Evolutionary conservation across 1,140 invertebrate genomes (phyloP), one percentile per base, ranked within the genome.

Genomic region (Zaprionus gabonicus): DNA sequence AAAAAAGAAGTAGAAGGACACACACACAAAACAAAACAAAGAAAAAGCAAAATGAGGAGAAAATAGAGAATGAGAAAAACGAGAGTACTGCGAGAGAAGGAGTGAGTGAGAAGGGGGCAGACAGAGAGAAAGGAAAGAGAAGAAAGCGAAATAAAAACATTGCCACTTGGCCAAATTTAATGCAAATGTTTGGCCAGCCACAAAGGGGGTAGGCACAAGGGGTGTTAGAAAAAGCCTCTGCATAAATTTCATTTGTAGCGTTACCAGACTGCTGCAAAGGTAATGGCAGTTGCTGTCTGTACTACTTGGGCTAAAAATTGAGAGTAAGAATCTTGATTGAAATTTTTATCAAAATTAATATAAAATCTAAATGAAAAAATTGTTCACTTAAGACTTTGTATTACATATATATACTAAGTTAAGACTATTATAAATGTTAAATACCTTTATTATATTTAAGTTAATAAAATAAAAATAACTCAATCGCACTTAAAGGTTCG

Each of bases 101-200:
- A 46, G 36, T 10, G 10, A 53, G 31, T 27, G 44, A 34, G 25
- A 46, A 56, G 58, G 27, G 36, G 25, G 20, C 69, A 46, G 38
- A 51, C 55, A 15, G 34, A 7, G 31, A 46, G 63, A 44, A 70
- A 68, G 4, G 12, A 70, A 68, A 3, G 12, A 38, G 15, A 72
- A 64, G 46, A 66, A 72, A 58, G 70, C 56, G 58, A 46, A 87
- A 75, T 83, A 87, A 82, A 82, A 82, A 82, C 76, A 83, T 77
- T 87, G 76, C 84, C 82, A 87, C 83, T 87, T 88, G 84, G 84
- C 71, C 78, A 76, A 87, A 87, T 87, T 81, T 84, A 84, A 87
- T 81, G 85, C 69, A 87, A 87, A 88, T 88, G 88, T 87, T 81
- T 88, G 65, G 80, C 49, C 60, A 78, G 49, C 83, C 80, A 55